These are phyloP conservation scores for Merodon equestris DNA, from an alignment of 2,888 invertebrate species.

Conservation along the genomic window DNA sequence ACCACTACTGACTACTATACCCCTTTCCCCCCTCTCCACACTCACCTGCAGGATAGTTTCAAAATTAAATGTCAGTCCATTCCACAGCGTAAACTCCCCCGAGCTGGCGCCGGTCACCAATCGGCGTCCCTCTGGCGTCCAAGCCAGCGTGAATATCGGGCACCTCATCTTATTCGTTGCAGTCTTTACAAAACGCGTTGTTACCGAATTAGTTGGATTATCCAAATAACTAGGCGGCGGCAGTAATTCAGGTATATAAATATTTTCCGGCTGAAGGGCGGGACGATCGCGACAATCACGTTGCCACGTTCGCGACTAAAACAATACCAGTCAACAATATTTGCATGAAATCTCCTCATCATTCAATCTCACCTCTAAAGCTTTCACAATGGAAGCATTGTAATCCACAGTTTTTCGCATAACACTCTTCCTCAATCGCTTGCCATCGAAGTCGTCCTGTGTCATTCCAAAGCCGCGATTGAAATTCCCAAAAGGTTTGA, in stretches of 20 bases:
- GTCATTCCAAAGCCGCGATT: conserved; percentile 82
- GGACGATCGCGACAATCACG: conserved; percentile 93
- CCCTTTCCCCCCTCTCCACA: no score
- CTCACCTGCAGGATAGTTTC: conserved; percentile 99
- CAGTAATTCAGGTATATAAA: conserved; percentile 95
- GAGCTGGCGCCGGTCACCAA: conserved; percentile 99
- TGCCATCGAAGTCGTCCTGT: conserved; percentile 96
- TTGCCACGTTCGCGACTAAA: conserved; percentile 95
- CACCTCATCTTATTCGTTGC: conserved; percentile 99
- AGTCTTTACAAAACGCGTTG: conserved; percentile 97
- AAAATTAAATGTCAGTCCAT: conserved; percentile 99
- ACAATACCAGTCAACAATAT: no score
- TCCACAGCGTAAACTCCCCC: conserved; percentile 99
- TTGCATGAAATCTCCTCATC: no score
- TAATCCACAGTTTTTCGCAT: conserved; percentile 99
- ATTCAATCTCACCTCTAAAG: conserved; percentile 85
- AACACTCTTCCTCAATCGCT: conserved; percentile 95
- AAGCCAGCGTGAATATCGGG: conserved; percentile 98
- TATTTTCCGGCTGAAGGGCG: conserved; percentile 95
- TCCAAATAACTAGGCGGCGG: conserved; percentile 97
- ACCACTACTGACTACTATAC: no score
- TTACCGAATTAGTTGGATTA: conserved; percentile 97
- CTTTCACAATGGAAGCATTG: conserved; percentile 95
- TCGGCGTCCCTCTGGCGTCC: conserved; percentile 99
- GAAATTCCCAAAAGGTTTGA: conserved; percentile 77